Base-by-base conservation (phyloP, 1,140 invertebrate genomes). In the Drosophila mayri region DNA sequence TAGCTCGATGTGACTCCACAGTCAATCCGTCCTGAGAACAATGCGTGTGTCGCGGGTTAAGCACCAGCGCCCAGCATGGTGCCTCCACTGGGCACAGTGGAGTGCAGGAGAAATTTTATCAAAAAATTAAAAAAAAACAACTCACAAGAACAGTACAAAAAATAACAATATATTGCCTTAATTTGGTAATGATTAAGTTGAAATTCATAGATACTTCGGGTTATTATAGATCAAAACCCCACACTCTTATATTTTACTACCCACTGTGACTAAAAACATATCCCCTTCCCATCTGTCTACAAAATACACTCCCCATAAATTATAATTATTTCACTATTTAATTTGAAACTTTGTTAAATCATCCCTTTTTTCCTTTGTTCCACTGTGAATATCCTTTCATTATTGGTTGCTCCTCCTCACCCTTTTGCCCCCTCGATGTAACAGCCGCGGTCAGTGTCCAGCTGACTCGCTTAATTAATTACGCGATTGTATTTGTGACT, bases 381-480 rank as follows among this genome's bases (percentile, higher is more conserved):
- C 76, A 90, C 85, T 84, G 85, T 88, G 37, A 40, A 30, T 58
- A 78, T 79, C 59, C 58, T 52, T 77, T 76, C 35, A 22, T 50
- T 49, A 61, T 62, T 73, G 66, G 59, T 25, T 40, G 50, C 52
- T 30, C 32, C 22, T 12, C 22, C 25, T 16, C 25, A 37, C 28
- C 20, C 44, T 25, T 9, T 9, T 18, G 6, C 18, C 20, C 47
- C 22, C 38, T 11, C 8, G 38, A 30, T 55, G 52, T 55, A 55
- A 38, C 52, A 54, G 43, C 61, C 43, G 74, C 64, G 54, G 76
- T 52, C 76, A 81, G 47, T 73, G 83, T 88, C 78, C 85, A 82
- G 85, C 81, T 90, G 85, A 79, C 86, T 87, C 49, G 85, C 82
- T 86, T 87, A 90, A 90, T 90, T 90, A 90, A 90, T 91, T 90